These are phyloP conservation scores for Xestia ashworthii DNA, from an alignment of 2,888 invertebrate species.

Conservation along the genomic window DNA sequence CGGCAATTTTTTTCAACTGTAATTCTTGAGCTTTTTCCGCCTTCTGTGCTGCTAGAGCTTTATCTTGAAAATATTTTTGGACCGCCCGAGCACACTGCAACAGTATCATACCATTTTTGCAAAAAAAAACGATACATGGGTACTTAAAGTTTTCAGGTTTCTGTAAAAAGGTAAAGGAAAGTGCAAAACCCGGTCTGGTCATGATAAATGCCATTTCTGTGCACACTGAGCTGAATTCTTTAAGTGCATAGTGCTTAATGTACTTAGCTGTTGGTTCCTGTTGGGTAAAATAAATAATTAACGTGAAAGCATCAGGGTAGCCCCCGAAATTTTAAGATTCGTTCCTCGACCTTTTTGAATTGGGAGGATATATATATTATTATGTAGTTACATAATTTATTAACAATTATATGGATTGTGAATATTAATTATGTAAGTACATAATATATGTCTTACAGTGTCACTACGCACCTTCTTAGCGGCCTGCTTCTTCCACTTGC, in stretches of 20 bases:
- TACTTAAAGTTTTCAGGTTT: not conserved
- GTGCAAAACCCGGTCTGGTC: not conserved
- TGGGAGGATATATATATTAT: no score
- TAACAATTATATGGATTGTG: no score
- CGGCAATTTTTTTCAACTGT: conserved; percentile 96
- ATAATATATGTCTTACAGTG: no score
- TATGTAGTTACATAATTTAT: no score
- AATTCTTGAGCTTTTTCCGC: conserved; percentile 98
- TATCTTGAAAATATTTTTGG: conserved; percentile 97
- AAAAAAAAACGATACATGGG: not conserved
- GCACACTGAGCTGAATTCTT: not conserved
- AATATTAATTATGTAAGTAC: no score
- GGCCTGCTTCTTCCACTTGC: conserved; percentile 99
- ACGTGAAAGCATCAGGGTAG: no score
- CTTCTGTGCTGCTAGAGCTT: conserved; percentile 96
- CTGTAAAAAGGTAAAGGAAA: not conserved
- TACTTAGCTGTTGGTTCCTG: not conserved
- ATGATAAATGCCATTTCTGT: not conserved
- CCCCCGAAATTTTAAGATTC: no score
- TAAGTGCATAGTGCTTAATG: not conserved
- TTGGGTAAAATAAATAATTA: not conserved
- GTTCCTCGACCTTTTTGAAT: no score
- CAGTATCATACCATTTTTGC: not conserved
- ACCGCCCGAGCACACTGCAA: conserved; percentile 96
- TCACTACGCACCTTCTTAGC: conserved; percentile 96